phyloP scores from a whole-genome alignment of 2,797 vertebrate species.

The Vireo griseus region DNA sequence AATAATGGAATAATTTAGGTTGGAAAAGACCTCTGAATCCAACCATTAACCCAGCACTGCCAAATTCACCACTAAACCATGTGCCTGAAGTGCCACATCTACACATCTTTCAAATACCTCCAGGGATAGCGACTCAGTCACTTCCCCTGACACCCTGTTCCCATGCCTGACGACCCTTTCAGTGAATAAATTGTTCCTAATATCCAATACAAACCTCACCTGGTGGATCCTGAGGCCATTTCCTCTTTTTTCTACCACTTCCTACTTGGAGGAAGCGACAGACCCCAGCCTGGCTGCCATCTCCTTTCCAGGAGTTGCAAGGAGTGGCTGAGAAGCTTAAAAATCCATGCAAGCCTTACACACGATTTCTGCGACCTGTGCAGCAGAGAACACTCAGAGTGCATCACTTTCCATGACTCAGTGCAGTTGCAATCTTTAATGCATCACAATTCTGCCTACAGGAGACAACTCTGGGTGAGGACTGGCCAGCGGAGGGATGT shows the following conservation, averaged over 20 bases:
- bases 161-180: rapidly evolving
- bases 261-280: background rate
- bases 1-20: background rate
- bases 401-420: rapidly evolving
- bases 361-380: background rate
- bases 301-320: background rate
- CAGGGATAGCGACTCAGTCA: background rate
- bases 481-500: background rate
- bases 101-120: rapidly evolving
- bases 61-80: background rate
- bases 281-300: background rate
- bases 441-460: background rate
- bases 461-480: background rate
- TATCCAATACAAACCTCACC: background rate
- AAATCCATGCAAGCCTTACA: background rate
- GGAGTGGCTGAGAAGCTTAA: background rate
- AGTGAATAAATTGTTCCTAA: background rate
- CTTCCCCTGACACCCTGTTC: background rate
- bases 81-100: too few species aligned
- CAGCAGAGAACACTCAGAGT: background rate
- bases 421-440: background rate
- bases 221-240: background rate
- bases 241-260: background rate
- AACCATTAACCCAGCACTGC: background rate
- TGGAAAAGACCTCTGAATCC: background rate